Evolutionary conservation across 2,888 invertebrate genomes (phyloP).

Genomic region (Acronicta psi): DNA sequence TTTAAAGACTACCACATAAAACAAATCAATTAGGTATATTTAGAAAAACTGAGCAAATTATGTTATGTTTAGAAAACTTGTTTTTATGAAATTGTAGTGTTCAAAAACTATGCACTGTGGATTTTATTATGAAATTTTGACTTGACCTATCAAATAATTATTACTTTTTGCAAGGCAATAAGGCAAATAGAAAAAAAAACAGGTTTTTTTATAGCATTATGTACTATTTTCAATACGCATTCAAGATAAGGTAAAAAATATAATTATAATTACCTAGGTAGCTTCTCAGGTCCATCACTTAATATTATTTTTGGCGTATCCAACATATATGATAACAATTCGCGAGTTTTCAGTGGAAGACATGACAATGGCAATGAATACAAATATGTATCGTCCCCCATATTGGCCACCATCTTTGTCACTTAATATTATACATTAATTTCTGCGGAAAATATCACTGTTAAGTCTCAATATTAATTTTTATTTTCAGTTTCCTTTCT

Average conservation of each 20-base stretch:
- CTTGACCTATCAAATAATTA: no score
- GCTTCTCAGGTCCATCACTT: slow-evolving; percentile 82
- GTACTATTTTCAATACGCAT: slow-evolving; percentile 1
- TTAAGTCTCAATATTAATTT: slow-evolving; percentile 12
- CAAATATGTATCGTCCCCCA: slow-evolving; percentile 66
- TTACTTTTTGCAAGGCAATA: no score
- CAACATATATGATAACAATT: slow-evolving; percentile 89
- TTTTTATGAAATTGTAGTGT: no score
- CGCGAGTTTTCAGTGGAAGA: slow-evolving; percentile 81
- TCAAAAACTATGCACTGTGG: no score
- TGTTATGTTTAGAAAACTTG: no score
- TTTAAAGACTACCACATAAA: no score
- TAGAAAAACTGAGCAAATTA: no score
- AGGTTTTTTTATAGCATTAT: no score
- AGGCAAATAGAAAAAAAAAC: slow-evolving; percentile 5
- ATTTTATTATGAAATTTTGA: no score
- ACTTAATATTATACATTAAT: slow-evolving; percentile 34
- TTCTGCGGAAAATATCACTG: slow-evolving; percentile 15
- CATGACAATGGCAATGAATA: slow-evolving; percentile 76
- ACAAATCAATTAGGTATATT: no score
- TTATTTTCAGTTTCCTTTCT: slow-evolving; percentile 12
- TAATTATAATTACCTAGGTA: slow-evolving; percentile 70
- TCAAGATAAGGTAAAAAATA: slow-evolving; percentile 2
- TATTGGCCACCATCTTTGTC: slow-evolving; percentile 35
- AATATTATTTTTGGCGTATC: slow-evolving; percentile 91